phyloP scores from a whole-genome alignment of 1,140 invertebrate species.

The Lysiphlebus fabarum region DNA sequence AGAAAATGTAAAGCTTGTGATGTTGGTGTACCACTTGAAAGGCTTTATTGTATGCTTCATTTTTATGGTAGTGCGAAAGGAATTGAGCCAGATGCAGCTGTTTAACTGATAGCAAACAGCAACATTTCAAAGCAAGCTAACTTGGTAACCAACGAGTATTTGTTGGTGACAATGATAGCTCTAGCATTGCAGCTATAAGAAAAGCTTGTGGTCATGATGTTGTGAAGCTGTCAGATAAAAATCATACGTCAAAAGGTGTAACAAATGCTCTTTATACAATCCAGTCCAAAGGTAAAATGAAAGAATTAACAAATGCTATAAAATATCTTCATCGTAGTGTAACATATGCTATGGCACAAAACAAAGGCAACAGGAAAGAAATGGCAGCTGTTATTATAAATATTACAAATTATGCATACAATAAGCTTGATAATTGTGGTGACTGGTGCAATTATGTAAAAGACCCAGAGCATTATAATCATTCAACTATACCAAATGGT shows the following conservation, averaged over 20 bases:
- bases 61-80: slow-evolving; percentile 13
- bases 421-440: slow-evolving; percentile 4
- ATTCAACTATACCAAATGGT: slow-evolving; percentile 9
- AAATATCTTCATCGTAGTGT: slow-evolving; percentile 7
- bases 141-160: slow-evolving; percentile 15
- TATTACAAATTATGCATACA: slow-evolving; percentile 8
- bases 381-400: neutral
- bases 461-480: slow-evolving; percentile 10
- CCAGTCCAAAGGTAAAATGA: neutral
- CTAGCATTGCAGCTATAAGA: slow-evolving; percentile 4
- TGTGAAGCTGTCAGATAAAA: slow-evolving; percentile 3
- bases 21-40: neutral
- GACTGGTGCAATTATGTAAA: slow-evolving; percentile 2
- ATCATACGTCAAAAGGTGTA: slow-evolving; percentile 5
- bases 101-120: slow-evolving; percentile 1
- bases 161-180: slow-evolving; percentile 11
- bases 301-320: neutral
- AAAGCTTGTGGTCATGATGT: neutral
- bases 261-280: slow-evolving; percentile 6
- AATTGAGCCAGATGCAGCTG: slow-evolving; percentile 14
- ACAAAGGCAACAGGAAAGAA: slow-evolving; percentile 3
- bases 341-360: slow-evolving; percentile 8
- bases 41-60: slow-evolving; percentile 1
- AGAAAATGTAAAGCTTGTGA: slow-evolving; percentile 10
- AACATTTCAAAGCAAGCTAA: neutral